Evolutionary conservation across 2,888 invertebrate genomes (phyloP), one percentile per base, ranked within the genome.

Genomic region (Junonia oenone): DNA sequence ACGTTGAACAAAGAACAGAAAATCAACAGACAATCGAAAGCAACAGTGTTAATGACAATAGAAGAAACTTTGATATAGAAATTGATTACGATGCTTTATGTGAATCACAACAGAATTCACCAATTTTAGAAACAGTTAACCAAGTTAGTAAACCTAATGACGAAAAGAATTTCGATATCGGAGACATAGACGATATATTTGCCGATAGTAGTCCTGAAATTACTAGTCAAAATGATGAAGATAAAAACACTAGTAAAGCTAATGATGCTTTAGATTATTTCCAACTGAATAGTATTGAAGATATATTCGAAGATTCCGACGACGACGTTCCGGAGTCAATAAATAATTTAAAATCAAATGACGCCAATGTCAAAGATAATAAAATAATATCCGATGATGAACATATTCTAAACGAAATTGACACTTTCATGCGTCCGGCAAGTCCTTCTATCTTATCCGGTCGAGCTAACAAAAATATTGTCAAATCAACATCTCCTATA

Each of bases 391-490:
- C 38, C 4, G 17, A 9, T 19, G 17, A 17, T 2, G 19, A 9
- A 9, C 50, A 59, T 45, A 33, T 38, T 33, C 11, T 22, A n/a
- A 62, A 59, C 50, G 48, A 59, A 14, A 63, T 15, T 53, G 13
- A 45, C 51, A 64, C 17, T 9, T 29, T 43, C 14, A 26, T 22
- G 5, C 48, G 65, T 55, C 74, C 77, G 11, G 45, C 64, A 1
- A 89, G 89, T 60, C 89, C 89, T 1, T 89, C 89, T 19, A 78
- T 90, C 61, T 67, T 90, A 53, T 81, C 87, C 5, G 83, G 86
- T 33, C 75, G 67, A 62, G 51, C 17, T 60, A 22, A 67, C 63
- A 62, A 43, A 40, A 15, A 66, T 62, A 55, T 45, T 14, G 6
- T 52, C 59, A 13, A 63, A 47, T 66, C 73, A 1, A 76, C 75